A percentile compares a stretch with the other conserved stretches of the same genome.
Conservation (phyloP, 2,113 vertebrate genomes). For the Mungos mungo region DNA sequence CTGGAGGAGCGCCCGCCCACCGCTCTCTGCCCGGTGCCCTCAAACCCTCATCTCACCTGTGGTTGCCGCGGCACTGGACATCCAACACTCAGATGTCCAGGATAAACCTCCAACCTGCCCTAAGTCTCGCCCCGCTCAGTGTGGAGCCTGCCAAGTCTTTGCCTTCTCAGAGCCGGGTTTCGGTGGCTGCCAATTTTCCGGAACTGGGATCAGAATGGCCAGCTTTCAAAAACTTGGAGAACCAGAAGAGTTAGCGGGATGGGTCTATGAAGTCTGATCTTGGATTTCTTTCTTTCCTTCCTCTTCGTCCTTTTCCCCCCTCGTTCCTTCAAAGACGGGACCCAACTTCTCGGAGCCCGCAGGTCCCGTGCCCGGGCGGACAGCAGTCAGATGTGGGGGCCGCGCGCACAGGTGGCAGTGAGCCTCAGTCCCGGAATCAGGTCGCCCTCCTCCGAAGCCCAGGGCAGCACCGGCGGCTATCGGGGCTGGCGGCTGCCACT, state of each 20-base stretch:
- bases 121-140: neutral
- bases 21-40: neutral
- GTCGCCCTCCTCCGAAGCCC: neutral
- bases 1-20: neutral
- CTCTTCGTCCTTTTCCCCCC: neutral
- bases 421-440: neutral
- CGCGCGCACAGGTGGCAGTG: conserved; percentile 44
- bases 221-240: conserved; percentile 22
- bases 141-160: neutral
- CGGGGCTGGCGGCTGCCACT: conserved; percentile 14
- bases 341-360: neutral
- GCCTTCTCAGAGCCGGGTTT: neutral
- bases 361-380: neutral
- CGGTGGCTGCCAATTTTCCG: neutral
- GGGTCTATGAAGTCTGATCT: neutral
- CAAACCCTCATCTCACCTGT: conserved; percentile 58
- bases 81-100: neutral
- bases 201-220: neutral
- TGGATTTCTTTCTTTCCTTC: neutral
- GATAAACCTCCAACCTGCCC: neutral
- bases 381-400: conserved; percentile 24
- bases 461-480: conserved; percentile 48
- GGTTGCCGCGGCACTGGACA: neutral
- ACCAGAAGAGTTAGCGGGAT: neutral
- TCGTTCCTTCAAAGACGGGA: neutral